Conservation (phyloP, 2,888 invertebrate genomes). For the Megalurothrips usitatus region DNA sequence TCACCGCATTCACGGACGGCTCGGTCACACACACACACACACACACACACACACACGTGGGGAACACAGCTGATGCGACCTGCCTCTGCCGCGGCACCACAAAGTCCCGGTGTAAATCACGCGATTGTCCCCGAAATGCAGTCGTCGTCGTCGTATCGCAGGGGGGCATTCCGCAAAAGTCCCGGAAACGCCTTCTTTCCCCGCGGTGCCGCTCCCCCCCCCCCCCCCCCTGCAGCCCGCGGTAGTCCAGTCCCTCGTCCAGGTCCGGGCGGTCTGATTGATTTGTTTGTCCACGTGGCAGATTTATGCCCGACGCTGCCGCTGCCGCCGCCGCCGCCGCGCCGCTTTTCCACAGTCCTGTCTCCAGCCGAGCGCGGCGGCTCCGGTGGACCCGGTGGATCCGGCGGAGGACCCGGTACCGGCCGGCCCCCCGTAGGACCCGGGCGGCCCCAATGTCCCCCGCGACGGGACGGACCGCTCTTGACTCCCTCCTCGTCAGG, state of each 20-base stretch:
- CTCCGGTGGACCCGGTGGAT: no score
- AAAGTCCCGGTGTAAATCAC: not conserved
- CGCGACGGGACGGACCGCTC: not conserved
- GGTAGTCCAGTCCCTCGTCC: not conserved
- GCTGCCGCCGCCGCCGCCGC: not conserved
- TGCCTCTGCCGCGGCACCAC: no score
- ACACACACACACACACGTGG: no score
- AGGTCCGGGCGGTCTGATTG: not conserved
- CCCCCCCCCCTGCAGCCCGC: no score
- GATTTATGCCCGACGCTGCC: not conserved
- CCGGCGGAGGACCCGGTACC: no score
- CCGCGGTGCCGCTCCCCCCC: not conserved
- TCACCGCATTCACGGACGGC: no score
- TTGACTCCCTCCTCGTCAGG: not conserved
- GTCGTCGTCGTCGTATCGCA: slow-evolving; percentile 3
- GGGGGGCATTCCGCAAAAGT: not conserved
- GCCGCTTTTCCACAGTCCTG: not conserved
- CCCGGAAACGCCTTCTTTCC: not conserved
- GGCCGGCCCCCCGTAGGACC: no score
- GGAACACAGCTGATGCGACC: no score
- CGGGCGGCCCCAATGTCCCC: no score
- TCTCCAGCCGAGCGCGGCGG: no score
- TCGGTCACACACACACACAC: no score
- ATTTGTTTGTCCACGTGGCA: not conserved
- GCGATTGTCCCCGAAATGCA: not conserved